These are phyloP conservation scores for Pseudomugil tenellus DNA, from an alignment of 2,797 vertebrate species.

Conservation along the genomic window DNA sequence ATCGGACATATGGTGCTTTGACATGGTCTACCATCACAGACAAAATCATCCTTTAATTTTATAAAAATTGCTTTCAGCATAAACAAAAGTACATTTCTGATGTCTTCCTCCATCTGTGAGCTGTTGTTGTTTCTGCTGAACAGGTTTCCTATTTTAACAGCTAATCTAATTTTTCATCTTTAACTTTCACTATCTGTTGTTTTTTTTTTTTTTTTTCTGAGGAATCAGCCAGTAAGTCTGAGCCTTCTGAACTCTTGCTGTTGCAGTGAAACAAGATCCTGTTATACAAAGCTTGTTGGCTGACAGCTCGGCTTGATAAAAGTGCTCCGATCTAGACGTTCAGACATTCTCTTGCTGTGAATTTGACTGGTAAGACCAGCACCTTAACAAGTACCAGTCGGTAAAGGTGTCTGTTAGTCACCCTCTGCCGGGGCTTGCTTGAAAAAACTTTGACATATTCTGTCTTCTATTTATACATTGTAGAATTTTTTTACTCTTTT, in stretches of 20 bases:
- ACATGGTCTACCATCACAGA: background rate
- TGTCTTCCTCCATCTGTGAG: background rate
- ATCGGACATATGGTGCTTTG: too few species aligned
- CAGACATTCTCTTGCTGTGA: background rate
- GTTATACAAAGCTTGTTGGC: conserved; percentile 5
- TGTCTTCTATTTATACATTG: conserved; percentile 12
- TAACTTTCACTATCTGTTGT: background rate
- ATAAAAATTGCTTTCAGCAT: background rate
- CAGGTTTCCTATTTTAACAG: background rate
- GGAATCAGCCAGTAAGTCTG: background rate
- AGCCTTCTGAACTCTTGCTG: conserved; percentile 13
- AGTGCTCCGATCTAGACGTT: conserved; percentile 13
- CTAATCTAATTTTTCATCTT: background rate
- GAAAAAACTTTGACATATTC: conserved; percentile 26
- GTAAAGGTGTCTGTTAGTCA: conserved; percentile 20
- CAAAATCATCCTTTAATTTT: background rate
- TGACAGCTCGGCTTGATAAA: conserved; percentile 20
- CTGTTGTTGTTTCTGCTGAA: background rate
- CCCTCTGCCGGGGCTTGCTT: conserved; percentile 5
- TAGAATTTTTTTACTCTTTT: conserved; percentile 10
- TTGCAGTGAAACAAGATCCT: conserved; percentile 20
- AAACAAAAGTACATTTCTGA: background rate
- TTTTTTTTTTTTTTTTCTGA: conserved; percentile 4
- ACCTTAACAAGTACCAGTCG: conserved; percentile 28
- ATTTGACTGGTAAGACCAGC: conserved; percentile 4